Evolutionary conservation across 2,113 vertebrate species (phyloP).

Genomic region (Polyodon spathula): DNA sequence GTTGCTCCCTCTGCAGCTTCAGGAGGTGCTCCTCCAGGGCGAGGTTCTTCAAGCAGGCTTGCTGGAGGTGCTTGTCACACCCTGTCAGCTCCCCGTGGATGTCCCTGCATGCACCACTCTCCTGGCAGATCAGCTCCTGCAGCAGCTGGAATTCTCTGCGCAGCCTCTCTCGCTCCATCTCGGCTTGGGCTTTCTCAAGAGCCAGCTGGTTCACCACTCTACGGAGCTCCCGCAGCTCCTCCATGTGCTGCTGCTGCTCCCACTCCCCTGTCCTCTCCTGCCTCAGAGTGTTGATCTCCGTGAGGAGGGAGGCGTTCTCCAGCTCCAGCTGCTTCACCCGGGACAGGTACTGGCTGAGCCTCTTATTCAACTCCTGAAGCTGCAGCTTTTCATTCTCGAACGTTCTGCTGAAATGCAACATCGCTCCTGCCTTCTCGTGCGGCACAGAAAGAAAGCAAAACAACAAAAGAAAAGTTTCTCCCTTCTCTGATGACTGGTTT

Average conservation of each 20-base stretch:
- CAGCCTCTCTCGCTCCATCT: constrained; percentile 63
- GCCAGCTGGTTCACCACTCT: constrained; percentile 56
- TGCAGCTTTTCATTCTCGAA: constrained; percentile 68
- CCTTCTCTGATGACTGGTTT: too few species aligned
- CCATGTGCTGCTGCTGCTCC: constrained; percentile 36
- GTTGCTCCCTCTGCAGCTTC: constrained; percentile 59
- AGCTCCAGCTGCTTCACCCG: constrained; percentile 75
- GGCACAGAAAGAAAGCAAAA: too few species aligned
- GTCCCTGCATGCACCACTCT: constrained; percentile 43
- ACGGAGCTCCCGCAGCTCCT: constrained; percentile 60
- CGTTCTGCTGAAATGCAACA: constrained; percentile 61
- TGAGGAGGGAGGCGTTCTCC: constrained; percentile 60
- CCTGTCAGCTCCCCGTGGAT: constrained; percentile 53
- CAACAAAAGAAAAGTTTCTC: too few species aligned
- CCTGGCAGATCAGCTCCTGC: constrained; percentile 47
- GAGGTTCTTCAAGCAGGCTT: constrained; percentile 44
- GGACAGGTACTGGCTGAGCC: constrained; percentile 70
- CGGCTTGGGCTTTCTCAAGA: constrained; percentile 57
- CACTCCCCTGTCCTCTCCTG: constrained; percentile 36
- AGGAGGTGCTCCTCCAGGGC: constrained; percentile 65
- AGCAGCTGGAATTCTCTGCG: constrained; percentile 54
- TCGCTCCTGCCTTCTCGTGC: too few species aligned
- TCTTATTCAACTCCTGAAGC: constrained; percentile 71
- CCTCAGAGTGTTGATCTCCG: constrained; percentile 56
- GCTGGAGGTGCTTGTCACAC: constrained; percentile 49